Evolutionary conservation across 1,140 invertebrate species (phyloP).

Genomic region (Atta colombica): DNA sequence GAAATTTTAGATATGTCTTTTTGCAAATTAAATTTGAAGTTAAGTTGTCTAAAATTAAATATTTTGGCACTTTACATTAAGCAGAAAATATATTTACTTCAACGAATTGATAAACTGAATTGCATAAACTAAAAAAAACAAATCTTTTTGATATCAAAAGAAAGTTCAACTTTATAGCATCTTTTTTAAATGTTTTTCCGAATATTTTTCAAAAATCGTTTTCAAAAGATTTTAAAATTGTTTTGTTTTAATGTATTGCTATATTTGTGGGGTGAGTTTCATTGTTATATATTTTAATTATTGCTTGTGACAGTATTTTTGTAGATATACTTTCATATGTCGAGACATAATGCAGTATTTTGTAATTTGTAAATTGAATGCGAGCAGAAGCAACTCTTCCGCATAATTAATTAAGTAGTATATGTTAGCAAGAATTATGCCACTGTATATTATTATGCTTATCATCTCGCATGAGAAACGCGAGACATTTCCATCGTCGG

Average conservation of each 20-base stretch:
- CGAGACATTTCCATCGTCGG: conserved; percentile 14
- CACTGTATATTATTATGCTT: conserved; percentile 46
- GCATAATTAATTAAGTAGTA: conserved; percentile 57
- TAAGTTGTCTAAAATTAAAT: not conserved
- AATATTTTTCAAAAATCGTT: not conserved
- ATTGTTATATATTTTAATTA: not conserved
- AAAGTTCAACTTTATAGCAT: not conserved
- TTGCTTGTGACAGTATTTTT: not conserved
- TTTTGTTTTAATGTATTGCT: not conserved
- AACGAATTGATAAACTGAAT: too few species aligned
- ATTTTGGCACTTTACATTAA: too few species aligned
- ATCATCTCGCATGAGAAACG: conserved; percentile 49
- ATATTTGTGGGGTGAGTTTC: not conserved
- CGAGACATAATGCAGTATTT: conserved; percentile 33
- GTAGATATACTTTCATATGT: not conserved
- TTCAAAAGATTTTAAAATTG: not conserved
- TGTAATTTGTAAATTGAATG: conserved; percentile 38
- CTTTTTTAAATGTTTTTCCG: not conserved
- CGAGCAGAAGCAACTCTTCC: conserved; percentile 10
- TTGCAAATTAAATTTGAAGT: not conserved
- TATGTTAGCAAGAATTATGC: conserved; percentile 39
- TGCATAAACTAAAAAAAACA: not conserved
- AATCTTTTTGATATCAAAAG: not conserved
- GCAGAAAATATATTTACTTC: too few species aligned
- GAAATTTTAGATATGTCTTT: not conserved